Base-by-base conservation (phyloP, 2,888 invertebrate species). In the Lordiphosa fenestrarum region DNA sequence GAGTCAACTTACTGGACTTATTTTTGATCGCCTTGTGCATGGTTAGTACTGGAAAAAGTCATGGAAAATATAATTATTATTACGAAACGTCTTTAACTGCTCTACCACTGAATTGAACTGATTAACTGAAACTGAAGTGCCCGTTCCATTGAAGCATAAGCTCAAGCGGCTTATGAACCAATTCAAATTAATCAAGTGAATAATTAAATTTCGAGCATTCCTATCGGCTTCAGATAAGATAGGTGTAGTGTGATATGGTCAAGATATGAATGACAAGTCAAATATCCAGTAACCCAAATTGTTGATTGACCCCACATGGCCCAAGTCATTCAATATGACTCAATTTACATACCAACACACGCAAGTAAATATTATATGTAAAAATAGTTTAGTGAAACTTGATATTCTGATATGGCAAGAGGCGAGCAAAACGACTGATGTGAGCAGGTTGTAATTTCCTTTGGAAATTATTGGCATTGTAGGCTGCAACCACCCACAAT, bases 1-100 rank as follows among this genome's bases (percentile, higher is more conserved):
- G 33, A 6, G 9, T 4, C 30, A 10, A 82, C 85, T 87, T 69
- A 85, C 85, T 73, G 44, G 86, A 71, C 68, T 85, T 85, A 38
- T 84, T 87, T 72, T 87, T 85, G 5, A 85, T 53, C 19, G 69
- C 77, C 51, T 81, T 85, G 71, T 84, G 81, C 81, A 82, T 82
- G 25, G 36, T 65, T 68, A 53, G 37, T 21, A 39, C 69, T 71
- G 61, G 30, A 73, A 71, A 7, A 55, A 35, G 57, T 51, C 64
- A 30, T 7, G 30, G 30, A 7, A 9, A 30, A 30, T 30, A 10
- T 30, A 2, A 30, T 10, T 30, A 3, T 6, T 25, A 25, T 44
- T 41, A 15, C 12, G 6, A 12, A 21, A 25, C 21, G 12, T 6
- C n/a, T 10, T 36, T n/a, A 15, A 21, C 36, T 21, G 35, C 7